These are phyloP conservation scores for Sarcophaga variegata DNA, from an alignment of 2,888 invertebrate genomes.

Conservation along the genomic window DNA sequence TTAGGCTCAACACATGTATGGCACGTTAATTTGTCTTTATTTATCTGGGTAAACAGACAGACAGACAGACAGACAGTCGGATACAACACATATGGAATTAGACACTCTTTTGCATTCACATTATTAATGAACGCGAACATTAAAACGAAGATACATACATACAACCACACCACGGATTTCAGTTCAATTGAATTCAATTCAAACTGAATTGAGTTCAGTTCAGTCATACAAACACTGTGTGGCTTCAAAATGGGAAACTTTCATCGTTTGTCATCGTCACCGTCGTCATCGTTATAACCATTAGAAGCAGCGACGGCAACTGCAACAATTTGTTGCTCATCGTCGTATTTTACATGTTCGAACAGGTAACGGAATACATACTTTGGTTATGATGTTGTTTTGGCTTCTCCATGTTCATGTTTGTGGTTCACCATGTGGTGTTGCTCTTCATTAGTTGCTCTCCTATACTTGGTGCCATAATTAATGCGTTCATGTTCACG, in stretches of 20 bases:
- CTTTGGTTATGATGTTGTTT: conserved; percentile 14
- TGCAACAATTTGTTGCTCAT: too few species aligned
- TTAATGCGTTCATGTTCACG: conserved; percentile 63
- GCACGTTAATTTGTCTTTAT: conserved; percentile 59
- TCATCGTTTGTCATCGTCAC: conserved; percentile 14
- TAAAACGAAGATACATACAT: too few species aligned
- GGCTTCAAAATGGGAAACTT: conserved; percentile 22
- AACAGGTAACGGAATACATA: conserved; percentile 53
- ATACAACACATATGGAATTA: background rate
- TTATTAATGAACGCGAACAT: background rate
- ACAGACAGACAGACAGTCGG: conserved; percentile 39
- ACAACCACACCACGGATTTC: too few species aligned
- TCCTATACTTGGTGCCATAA: conserved; percentile 10
- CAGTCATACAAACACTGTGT: too few species aligned
- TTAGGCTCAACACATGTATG: conserved; percentile 20
- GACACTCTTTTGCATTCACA: background rate
- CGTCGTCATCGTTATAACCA: too few species aligned
- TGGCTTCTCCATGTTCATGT: conserved; percentile 12
- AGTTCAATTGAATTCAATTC: too few species aligned
- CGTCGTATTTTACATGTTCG: background rate
- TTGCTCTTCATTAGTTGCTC: background rate
- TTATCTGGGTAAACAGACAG: background rate
- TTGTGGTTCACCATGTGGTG: conserved; percentile 4
- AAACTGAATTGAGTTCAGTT: too few species aligned
- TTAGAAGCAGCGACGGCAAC: too few species aligned